Evolutionary conservation across 1,140 invertebrate species (phyloP).

Genomic region (Phenacoccus solenopsis): DNA sequence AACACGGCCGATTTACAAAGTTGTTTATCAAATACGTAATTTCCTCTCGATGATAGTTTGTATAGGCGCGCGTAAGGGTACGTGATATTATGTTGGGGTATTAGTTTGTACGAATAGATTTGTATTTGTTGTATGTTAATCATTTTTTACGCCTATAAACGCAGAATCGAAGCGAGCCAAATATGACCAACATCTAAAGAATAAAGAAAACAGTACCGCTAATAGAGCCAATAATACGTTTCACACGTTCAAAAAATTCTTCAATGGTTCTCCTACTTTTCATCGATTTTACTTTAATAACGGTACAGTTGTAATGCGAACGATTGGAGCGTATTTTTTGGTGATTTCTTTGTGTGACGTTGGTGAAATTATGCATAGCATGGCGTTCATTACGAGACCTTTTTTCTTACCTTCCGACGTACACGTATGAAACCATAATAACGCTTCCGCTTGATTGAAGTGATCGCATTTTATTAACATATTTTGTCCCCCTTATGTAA

Average conservation of each 20-base stretch:
- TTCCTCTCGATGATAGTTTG: too few relatives aligned
- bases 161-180: background rate
- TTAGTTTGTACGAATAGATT: background rate
- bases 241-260: conserved; percentile 10
- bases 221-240: background rate
- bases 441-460: conserved; percentile 3
- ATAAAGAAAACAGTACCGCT: background rate
- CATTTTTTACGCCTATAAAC: background rate
- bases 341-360: background rate
- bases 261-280: conserved; percentile 7
- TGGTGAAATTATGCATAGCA: background rate
- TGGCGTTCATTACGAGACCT: too few relatives aligned
- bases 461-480: background rate
- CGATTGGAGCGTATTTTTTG: background rate
- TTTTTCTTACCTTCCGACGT: background rate
- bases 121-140: background rate
- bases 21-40: background rate
- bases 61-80: background rate
- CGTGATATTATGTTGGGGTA: background rate
- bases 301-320: background rate
- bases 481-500: background rate
- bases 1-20: background rate
- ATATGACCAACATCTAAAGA: background rate
- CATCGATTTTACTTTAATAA: conserved; percentile 12
- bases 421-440: background rate